phyloP scores from a whole-genome alignment of 2,113 vertebrate genomes.

The Penelope pileata region DNA sequence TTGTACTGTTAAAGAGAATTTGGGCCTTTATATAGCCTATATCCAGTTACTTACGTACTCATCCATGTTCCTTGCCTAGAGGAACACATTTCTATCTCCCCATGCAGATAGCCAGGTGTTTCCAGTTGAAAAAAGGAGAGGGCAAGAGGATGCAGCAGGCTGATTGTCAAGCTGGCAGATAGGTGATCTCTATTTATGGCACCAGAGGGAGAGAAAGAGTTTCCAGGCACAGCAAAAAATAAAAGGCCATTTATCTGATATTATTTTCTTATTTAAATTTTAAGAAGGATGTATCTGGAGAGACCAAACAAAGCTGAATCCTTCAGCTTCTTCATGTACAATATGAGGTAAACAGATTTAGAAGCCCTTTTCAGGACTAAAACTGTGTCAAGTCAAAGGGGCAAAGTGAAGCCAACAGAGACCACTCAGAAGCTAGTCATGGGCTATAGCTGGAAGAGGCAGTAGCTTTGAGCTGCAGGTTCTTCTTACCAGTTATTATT shows the following conservation, averaged over 20 bases:
- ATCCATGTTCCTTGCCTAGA: neutral
- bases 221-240: neutral
- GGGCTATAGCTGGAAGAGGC: neutral
- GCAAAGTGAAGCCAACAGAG: neutral
- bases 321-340: neutral
- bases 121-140: neutral
- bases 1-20: neutral
- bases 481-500: neutral
- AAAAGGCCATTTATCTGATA: neutral
- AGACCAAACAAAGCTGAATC: neutral
- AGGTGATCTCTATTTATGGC: neutral
- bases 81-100: neutral
- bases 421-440: accelerated
- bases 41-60: neutral
- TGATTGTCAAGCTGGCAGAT: neutral
- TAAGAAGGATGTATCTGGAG: neutral
- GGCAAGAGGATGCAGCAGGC: neutral
- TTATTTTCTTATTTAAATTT: neutral
- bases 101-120: neutral
- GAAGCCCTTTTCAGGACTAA: neutral
- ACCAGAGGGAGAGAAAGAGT: neutral
- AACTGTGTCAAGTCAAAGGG: neutral
- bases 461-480: neutral
- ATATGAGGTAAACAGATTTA: neutral
- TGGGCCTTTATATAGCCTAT: neutral